phyloP scores from a whole-genome alignment of 2,797 vertebrate species.

The Ceryle rudis region DNA sequence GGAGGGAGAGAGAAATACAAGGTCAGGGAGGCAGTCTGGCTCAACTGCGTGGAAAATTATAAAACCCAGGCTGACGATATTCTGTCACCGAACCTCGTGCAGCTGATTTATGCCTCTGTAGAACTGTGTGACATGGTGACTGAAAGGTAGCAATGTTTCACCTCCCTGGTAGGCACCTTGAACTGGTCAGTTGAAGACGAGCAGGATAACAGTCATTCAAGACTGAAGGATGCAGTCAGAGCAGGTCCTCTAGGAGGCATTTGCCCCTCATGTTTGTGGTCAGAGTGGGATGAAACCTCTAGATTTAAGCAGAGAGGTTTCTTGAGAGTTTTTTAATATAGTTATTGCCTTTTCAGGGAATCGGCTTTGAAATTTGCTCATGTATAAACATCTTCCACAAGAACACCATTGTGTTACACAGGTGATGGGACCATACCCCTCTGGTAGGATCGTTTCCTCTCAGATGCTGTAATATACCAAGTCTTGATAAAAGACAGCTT shows the following conservation, averaged over 20 bases:
- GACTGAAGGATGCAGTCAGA: neutral
- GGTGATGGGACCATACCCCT: neutral
- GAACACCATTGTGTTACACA: neutral
- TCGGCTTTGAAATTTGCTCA: neutral
- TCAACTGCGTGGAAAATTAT: slow-evolving; percentile 18
- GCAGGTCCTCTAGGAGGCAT: neutral
- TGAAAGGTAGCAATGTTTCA: neutral
- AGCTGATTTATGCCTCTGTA: neutral
- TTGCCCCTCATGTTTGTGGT: neutral
- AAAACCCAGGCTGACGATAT: neutral
- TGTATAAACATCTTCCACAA: neutral
- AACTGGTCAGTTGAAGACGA: neutral
- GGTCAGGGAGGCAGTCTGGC: slow-evolving; percentile 39
- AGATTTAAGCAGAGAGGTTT: neutral
- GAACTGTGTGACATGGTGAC: neutral
- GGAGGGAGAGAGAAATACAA: slow-evolving; percentile 22
- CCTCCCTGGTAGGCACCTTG: neutral
- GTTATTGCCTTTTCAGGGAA: neutral
- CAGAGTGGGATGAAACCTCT: neutral
- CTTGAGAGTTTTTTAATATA: neutral
- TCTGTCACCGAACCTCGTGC: neutral
- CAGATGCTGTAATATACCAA: neutral
- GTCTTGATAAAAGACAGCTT: neutral
- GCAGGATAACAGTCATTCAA: neutral
- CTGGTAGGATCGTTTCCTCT: slow-evolving; percentile 25